Percentiles rank a stretch among this genome's conserved stretches.
Conservation (phyloP, 1,140 invertebrate genomes). For the Ceratosolen solmsi region DNA sequence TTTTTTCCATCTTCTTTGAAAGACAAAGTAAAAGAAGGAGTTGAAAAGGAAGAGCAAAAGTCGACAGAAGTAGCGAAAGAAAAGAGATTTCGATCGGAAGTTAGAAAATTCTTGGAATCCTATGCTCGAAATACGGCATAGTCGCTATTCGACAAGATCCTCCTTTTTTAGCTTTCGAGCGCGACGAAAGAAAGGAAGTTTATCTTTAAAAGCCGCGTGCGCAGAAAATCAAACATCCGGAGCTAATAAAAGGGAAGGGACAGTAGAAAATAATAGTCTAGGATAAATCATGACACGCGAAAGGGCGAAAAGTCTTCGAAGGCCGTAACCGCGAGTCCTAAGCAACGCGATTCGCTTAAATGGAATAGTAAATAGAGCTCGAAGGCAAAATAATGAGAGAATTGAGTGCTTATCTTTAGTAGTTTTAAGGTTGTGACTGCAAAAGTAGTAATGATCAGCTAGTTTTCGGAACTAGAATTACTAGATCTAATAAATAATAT, state of each 20-base stretch:
- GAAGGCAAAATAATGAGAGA: background rate
- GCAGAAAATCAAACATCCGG: conserved; percentile 53
- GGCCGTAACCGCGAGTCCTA: conserved; percentile 21
- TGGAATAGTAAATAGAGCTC: conserved; percentile 46
- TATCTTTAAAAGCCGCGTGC: conserved; percentile 52
- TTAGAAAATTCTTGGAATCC: conserved; percentile 40
- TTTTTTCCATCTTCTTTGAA: background rate
- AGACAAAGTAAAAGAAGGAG: conserved; percentile 15
- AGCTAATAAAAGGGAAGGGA: conserved; percentile 47
- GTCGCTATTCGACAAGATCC: background rate
- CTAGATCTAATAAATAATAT: background rate
- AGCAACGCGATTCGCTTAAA: background rate
- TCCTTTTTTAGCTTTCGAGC: conserved; percentile 8
- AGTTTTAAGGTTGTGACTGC: background rate
- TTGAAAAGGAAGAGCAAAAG: background rate
- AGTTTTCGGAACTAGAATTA: background rate
- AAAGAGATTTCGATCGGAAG: conserved; percentile 51
- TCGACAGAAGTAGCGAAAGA: conserved; percentile 19
- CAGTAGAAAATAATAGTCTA: conserved; percentile 43
- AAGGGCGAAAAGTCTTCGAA: conserved; percentile 32
- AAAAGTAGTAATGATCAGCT: conserved; percentile 16
- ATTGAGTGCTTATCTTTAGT: background rate
- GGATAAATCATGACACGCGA: conserved; percentile 45
- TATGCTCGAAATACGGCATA: conserved; percentile 5
- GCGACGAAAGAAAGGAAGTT: conserved; percentile 29